Evolutionary conservation across 2,888 invertebrate genomes (phyloP), one percentile per base, ranked within the genome.

Genomic region (Baccha elongata): DNA sequence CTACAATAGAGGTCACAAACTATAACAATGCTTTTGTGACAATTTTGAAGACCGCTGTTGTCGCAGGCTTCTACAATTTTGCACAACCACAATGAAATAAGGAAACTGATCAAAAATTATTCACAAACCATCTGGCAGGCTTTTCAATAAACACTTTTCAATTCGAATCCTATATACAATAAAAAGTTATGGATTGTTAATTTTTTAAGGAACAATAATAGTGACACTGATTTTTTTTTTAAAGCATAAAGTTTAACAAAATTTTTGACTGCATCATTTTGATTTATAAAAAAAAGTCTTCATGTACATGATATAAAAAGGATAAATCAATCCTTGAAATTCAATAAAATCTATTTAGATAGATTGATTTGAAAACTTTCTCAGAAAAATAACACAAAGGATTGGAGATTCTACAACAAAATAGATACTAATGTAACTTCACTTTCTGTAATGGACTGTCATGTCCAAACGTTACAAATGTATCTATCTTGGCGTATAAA

Each of bases 371-470:
- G 21, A 3, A 19, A 55, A 26, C 58, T 42, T n/a, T 42, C 23
- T 3, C 0, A 7, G 1, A 19, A 17, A n/a, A 10, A 0, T 0
- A 42, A 17, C 10, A n/a, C 46, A 46, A 5, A 19, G 21, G 0
- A 13, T n/a, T n/a, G 11, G 17, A 42, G 13, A 3, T 23, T 23
- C 23, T 23, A 35, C 35, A 10, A 29, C 19, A 44, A 13, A 48
- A 1, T 1, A 37, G n/a, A 4, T n/a, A 40, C 11, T 29, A n/a
- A 23, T 13, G 37, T 53, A 40, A 32, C 40, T 29, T 64, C n/a
- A 46, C 37, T 64, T 19, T 40, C 19, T 32, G 40, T 58, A 78
- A 78, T 64, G 76, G 64, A 65, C 64, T 71, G 58, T 71, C 65
- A 65, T 17, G 21, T 68, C 32, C n/a, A 26, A 26, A 32, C 19